Conservation (phyloP, 64 coral and sea anemone genomes). For the Anthopleura sola region DNA sequence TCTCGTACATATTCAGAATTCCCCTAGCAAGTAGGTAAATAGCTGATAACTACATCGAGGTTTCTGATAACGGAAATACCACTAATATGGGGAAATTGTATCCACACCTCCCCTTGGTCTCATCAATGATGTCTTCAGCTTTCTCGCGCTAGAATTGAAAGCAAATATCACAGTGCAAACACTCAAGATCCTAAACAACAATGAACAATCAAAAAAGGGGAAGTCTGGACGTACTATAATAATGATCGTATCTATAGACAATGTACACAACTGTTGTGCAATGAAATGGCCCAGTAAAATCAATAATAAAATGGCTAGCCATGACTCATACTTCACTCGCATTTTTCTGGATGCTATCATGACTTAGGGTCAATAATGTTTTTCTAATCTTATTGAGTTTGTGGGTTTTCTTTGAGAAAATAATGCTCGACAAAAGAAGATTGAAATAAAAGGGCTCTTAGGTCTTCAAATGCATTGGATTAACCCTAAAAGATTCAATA, state of each 20-base stretch:
- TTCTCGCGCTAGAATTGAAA: background rate
- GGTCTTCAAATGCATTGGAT: background rate
- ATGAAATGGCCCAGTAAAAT: background rate
- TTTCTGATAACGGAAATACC: conserved; percentile 9
- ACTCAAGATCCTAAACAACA: background rate
- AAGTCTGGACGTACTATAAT: background rate
- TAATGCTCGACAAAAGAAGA: background rate
- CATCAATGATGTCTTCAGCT: background rate
- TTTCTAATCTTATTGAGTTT: conserved; percentile 1
- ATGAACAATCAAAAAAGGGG: background rate
- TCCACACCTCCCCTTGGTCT: background rate
- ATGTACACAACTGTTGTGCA: background rate
- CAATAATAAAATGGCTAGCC: background rate
- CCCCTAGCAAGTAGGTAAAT: background rate
- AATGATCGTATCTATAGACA: background rate
- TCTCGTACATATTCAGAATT: background rate
- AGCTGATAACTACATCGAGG: conserved; percentile 12
- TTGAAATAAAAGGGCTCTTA: background rate
- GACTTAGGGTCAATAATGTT: background rate
- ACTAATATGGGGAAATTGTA: conserved; percentile 2
- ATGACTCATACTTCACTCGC: background rate
- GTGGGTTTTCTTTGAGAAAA: background rate
- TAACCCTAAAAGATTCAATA: background rate
- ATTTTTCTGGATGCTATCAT: background rate
- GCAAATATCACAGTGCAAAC: background rate